Evolutionary conservation across 2,113 vertebrate genomes (phyloP).

Genomic region (Callionymus lyra): DNA sequence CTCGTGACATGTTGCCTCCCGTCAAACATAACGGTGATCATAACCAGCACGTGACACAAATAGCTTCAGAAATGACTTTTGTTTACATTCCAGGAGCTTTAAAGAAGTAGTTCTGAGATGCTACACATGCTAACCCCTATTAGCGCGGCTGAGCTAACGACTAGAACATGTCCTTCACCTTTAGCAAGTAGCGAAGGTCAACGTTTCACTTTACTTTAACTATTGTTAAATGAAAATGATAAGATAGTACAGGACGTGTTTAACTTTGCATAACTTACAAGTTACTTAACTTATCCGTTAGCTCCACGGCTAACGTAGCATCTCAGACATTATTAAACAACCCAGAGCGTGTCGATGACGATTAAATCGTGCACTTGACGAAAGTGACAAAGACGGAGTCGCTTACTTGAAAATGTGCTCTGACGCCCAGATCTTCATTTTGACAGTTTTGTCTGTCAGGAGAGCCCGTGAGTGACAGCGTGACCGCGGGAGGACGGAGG

Average conservation of each 20-base stretch:
- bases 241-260: too few species aligned
- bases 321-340: background rate
- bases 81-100: too few species aligned
- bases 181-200: too few species aligned
- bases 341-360: background rate
- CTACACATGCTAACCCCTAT: too few species aligned
- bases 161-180: too few species aligned
- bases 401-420: slow-evolving; percentile 72
- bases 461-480: slow-evolving; percentile 31
- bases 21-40: too few species aligned
- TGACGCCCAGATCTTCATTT: slow-evolving; percentile 74
- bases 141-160: too few species aligned
- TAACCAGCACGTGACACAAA: too few species aligned
- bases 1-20: too few species aligned
- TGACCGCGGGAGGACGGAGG: slow-evolving; percentile 24
- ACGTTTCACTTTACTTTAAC: too few species aligned
- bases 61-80: too few species aligned
- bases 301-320: background rate
- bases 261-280: background rate
- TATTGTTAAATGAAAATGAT: background rate
- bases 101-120: background rate
- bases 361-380: background rate
- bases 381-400: background rate
- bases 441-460: slow-evolving; percentile 17
- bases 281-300: background rate